Evolutionary conservation across 2,113 vertebrate genomes (phyloP), one percentile per base, ranked within the genome.

Genomic region (Neodontobutis hainanensis): DNA sequence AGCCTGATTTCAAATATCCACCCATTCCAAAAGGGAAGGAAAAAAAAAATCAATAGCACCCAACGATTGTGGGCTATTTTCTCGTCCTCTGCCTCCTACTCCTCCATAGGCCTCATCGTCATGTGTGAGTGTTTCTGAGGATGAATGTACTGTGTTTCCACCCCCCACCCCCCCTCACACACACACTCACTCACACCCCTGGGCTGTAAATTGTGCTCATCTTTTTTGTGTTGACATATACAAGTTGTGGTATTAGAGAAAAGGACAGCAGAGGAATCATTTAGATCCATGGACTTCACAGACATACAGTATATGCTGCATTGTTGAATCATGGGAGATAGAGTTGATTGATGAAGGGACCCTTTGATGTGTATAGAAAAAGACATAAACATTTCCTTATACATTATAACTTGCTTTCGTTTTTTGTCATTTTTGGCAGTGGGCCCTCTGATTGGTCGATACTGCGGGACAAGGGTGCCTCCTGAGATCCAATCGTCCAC

Each of bases 361-460:
- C 70, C 61, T 68, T 64, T 11, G 44, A 61, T 53, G 64, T 60
- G 49, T 45, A 16, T 9, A 52, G 44, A 63, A 12, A 5, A 43
- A 14, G 16, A 35, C 7, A 36, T 10, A 40, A 40, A 40, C 38
- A 27, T 27, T 3, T 27, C 19, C 19, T 27, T 27, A 27, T 3
- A 27, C 19, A 27, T 27, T 27, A 27, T 27, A 27, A 27, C 19
- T 27, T 3, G 19, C 19, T 27, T 1, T 27, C 3, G 19, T 27
- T 27, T 52, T 34, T 19, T 15, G 48, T 84, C n/a, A 80, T 5
- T 65, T n/a, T 77, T 85, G 75, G 60, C 91, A 99, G 97, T 99
- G 0, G 96, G 96, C 8, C 96, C 97, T 65, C 92, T 97, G 89
- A 98, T 99, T 83, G 97, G 97, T 82, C 95, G 95, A 58, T 98